A percentile compares a stretch with the other conserved stretches of the same genome.
Evolutionary conservation across 2,797 vertebrate species (phyloP).

Genomic region (Staurois parvus): DNA sequence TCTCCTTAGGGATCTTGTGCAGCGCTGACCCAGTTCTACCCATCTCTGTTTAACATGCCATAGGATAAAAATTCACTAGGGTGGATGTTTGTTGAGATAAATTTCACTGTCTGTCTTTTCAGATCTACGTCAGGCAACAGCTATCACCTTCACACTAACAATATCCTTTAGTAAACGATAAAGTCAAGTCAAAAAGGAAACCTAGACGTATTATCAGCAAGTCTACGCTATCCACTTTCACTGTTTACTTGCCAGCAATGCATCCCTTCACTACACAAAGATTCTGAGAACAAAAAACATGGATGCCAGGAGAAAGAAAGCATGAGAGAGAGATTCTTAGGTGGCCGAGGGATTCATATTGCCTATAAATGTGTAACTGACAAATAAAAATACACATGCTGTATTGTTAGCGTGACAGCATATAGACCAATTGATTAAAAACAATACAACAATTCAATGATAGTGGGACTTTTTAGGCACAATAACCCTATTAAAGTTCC

Average conservation of each 20-base stretch:
- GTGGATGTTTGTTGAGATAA: slow-evolving; percentile 76
- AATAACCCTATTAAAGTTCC: too few relatives aligned
- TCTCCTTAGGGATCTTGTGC: slow-evolving; percentile 47
- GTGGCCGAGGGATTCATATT: neutral
- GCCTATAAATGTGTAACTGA: neutral
- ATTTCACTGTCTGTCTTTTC: slow-evolving; percentile 76
- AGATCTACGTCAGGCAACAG: slow-evolving; percentile 67
- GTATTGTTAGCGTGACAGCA: neutral
- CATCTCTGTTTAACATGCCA: slow-evolving; percentile 58
- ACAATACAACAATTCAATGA: too few relatives aligned
- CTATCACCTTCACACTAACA: slow-evolving; percentile 79
- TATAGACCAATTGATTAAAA: neutral
- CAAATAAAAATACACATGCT: neutral
- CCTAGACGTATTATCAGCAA: slow-evolving; percentile 80
- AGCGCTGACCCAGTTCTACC: slow-evolving; percentile 56
- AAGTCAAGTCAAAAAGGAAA: slow-evolving; percentile 81
- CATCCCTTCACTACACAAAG: slow-evolving; percentile 75
- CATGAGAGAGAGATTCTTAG: neutral
- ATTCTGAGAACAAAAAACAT: slow-evolving; percentile 53
- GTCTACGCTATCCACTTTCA: slow-evolving; percentile 79
- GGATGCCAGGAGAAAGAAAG: neutral
- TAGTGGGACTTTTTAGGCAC: too few relatives aligned
- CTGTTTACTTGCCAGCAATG: slow-evolving; percentile 76
- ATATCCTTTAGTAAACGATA: slow-evolving; percentile 81
- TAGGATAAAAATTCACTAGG: slow-evolving; percentile 71